phyloP scores from a whole-genome alignment of 1,140 invertebrate genomes.

The Drosophila burlai region DNA sequence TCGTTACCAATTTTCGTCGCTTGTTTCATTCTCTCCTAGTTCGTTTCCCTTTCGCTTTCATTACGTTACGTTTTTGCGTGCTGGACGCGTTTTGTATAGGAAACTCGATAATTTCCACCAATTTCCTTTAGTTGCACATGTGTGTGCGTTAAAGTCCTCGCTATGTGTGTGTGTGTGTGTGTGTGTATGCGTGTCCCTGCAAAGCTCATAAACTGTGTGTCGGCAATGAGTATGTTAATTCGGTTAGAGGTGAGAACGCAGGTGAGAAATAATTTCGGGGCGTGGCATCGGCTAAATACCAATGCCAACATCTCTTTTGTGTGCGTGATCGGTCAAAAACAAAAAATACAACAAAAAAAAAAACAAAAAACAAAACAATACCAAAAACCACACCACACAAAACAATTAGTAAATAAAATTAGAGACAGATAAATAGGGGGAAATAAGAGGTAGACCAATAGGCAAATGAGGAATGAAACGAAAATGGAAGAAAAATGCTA shows the following conservation, averaged over 20 bases:
- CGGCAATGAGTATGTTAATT: conserved; percentile 72
- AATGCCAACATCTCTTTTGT: conserved; percentile 12
- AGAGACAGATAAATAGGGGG: conserved; percentile 7
- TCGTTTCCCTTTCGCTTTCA: conserved; percentile 27
- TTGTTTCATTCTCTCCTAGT: conserved; percentile 41
- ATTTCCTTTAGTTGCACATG: conserved; percentile 63
- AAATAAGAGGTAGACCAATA: neutral
- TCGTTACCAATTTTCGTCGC: conserved; percentile 42
- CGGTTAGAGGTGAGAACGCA: conserved; percentile 50
- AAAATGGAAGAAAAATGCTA: neutral
- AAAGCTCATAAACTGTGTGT: conserved; percentile 65
- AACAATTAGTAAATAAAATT: conserved; percentile 10
- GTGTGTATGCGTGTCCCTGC: conserved; percentile 21
- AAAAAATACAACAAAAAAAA: neutral
- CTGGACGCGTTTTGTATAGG: conserved; percentile 80
- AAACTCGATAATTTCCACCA: conserved; percentile 83
- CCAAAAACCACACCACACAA: neutral
- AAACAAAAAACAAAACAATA: neutral
- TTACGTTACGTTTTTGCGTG: conserved; percentile 69
- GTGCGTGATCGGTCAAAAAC: conserved; percentile 29
- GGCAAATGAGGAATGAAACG: neutral
- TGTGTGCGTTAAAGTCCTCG: conserved; percentile 12
- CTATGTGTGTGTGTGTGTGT: neutral
- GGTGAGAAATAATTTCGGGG: conserved; percentile 55
- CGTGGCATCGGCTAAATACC: conserved; percentile 43